These are phyloP conservation scores for Eurypyga helias DNA, from an alignment of 2,113 vertebrate species.

Conservation along the genomic window DNA sequence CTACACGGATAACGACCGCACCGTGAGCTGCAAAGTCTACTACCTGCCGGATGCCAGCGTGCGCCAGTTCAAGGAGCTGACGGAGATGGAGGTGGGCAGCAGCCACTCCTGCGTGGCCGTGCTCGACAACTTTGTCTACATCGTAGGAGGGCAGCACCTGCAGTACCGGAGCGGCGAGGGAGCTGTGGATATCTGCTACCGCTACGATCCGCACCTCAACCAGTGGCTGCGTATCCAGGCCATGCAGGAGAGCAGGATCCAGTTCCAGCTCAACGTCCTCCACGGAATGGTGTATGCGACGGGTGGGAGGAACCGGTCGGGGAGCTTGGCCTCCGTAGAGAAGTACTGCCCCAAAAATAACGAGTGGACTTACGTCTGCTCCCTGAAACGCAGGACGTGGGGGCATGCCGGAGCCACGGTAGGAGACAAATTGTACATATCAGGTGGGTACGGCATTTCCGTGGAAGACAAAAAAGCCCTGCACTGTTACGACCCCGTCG, in stretches of 20 bases:
- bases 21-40: constrained; percentile 89
- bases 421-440: constrained; percentile 87
- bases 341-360: constrained; percentile 91
- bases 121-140: constrained; percentile 95
- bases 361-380: constrained; percentile 89
- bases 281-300: constrained; percentile 89
- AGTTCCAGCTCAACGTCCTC: constrained; percentile 92
- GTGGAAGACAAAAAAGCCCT: constrained; percentile 94
- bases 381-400: constrained; percentile 93
- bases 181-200: constrained; percentile 88
- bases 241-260: constrained; percentile 95
- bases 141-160: constrained; percentile 92
- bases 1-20: constrained; percentile 94
- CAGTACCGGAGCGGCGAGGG: constrained; percentile 97
- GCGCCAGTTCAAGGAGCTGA: constrained; percentile 92
- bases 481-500: constrained; percentile 86
- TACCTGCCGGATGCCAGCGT: constrained; percentile 79
- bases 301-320: constrained; percentile 91
- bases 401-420: constrained; percentile 89
- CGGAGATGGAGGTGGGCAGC: constrained; percentile 90
- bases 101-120: constrained; percentile 93
- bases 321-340: constrained; percentile 93
- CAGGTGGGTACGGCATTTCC: constrained; percentile 93
- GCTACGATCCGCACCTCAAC: constrained; percentile 93
- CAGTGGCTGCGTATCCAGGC: constrained; percentile 92